These are phyloP conservation scores for Rhyacophila evoluta DNA, from an alignment of 2,888 invertebrate genomes.

Conservation along the genomic window DNA sequence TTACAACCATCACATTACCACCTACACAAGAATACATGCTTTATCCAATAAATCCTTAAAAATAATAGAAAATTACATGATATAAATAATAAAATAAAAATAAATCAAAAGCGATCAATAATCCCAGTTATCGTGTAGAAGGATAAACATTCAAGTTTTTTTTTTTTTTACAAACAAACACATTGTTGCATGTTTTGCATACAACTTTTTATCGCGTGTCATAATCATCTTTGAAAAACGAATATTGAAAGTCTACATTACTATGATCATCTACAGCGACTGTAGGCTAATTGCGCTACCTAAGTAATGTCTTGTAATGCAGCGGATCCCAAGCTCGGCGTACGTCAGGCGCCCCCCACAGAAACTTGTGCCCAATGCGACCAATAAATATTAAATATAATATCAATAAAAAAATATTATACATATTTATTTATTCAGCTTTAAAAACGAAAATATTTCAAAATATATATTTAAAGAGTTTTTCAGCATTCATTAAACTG, in stretches of 20 bases:
- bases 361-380: not conserved
- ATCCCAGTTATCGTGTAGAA: constrained; percentile 9
- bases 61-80: not conserved
- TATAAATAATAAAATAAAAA: not conserved
- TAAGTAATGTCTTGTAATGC: constrained; percentile 52
- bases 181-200: constrained; percentile 4
- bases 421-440: constrained; percentile 1
- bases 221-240: constrained; percentile 41
- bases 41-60: not conserved
- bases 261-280: constrained; percentile 52
- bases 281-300: constrained; percentile 54
- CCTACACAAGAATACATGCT: constrained; percentile 1
- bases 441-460: too few relatives aligned
- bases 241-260: constrained; percentile 46
- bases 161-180: not conserved
- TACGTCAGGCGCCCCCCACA: not conserved
- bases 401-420: not conserved
- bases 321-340: constrained; percentile 7
- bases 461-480: too few relatives aligned
- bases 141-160: constrained; percentile 20
- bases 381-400: not conserved
- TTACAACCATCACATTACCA: constrained; percentile 37
- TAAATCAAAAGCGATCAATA: constrained; percentile 3
- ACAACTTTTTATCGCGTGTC: constrained; percentile 2
- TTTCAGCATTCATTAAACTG: too few relatives aligned